phyloP scores from a whole-genome alignment of 2,113 vertebrate genomes.

The Notothenia coriiceps region DNA sequence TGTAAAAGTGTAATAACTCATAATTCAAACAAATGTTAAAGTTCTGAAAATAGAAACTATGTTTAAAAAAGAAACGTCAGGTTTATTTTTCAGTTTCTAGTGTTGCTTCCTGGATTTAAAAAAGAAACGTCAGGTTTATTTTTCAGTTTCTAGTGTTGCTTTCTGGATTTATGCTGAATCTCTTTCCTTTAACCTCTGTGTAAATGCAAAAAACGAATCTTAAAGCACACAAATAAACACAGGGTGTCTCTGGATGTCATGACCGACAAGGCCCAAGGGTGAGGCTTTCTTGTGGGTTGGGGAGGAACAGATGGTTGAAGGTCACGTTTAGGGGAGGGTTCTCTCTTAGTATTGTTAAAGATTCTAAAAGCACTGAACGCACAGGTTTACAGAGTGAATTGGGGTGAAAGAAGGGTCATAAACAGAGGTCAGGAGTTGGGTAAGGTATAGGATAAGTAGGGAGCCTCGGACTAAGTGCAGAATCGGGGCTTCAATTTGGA shows the following conservation, averaged over 20 bases:
- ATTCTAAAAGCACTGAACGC: slow-evolving; percentile 11
- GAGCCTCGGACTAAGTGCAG: neutral
- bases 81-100: neutral
- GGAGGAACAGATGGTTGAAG: slow-evolving; percentile 6
- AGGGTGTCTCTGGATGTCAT: slow-evolving; percentile 21
- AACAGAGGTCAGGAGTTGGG: slow-evolving; percentile 18
- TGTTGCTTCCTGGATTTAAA: neutral
- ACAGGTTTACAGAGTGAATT: slow-evolving; percentile 11
- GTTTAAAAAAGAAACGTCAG: neutral
- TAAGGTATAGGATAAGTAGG: slow-evolving; percentile 16
- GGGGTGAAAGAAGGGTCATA: neutral
- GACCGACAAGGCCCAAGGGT: neutral
- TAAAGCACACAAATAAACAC: neutral
- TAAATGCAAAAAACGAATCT: neutral
- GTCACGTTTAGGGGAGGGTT: neutral
- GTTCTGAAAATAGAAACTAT: neutral
- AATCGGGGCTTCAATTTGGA: neutral
- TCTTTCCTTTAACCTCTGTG: neutral
- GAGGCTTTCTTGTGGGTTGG: slow-evolving; percentile 35
- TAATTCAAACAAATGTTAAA: too few species aligned
- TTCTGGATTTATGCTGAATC: neutral
- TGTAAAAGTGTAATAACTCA: neutral
- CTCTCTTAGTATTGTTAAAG: neutral
- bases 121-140: neutral
- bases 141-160: neutral